phyloP scores from a whole-genome alignment of 2,113 vertebrate genomes.

The Erythrocercus mccallii region DNA sequence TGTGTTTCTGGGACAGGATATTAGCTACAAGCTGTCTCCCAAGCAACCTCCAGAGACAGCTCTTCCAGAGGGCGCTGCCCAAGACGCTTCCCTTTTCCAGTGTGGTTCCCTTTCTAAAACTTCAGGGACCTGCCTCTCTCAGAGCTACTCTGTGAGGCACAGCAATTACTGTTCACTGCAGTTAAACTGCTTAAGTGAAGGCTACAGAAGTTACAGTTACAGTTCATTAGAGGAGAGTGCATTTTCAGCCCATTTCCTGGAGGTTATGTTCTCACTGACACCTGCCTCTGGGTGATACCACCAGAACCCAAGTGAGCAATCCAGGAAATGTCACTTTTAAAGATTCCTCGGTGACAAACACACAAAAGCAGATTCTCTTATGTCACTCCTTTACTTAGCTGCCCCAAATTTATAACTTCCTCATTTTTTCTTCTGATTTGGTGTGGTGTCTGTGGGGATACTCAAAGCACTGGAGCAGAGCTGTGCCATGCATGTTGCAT shows the following conservation, averaged over 20 bases:
- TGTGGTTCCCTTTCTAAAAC: background rate
- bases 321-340: background rate
- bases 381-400: background rate
- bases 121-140: background rate
- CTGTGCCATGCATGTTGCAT: background rate
- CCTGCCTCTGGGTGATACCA: background rate
- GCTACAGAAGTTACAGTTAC: background rate
- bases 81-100: background rate
- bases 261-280: background rate
- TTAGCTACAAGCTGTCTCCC: background rate
- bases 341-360: background rate
- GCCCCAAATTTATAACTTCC: background rate
- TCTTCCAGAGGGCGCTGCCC: rapidly evolving
- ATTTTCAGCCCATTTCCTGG: background rate
- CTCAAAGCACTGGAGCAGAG: background rate
- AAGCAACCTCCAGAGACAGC: background rate
- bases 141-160: background rate
- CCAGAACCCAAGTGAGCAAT: background rate
- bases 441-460: background rate
- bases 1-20: background rate
- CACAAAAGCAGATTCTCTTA: background rate
- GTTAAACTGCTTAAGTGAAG: background rate
- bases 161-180: background rate
- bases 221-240: background rate
- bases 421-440: background rate